Conservation (phyloP, 1,140 invertebrate genomes). For the Calliphora vicina region DNA sequence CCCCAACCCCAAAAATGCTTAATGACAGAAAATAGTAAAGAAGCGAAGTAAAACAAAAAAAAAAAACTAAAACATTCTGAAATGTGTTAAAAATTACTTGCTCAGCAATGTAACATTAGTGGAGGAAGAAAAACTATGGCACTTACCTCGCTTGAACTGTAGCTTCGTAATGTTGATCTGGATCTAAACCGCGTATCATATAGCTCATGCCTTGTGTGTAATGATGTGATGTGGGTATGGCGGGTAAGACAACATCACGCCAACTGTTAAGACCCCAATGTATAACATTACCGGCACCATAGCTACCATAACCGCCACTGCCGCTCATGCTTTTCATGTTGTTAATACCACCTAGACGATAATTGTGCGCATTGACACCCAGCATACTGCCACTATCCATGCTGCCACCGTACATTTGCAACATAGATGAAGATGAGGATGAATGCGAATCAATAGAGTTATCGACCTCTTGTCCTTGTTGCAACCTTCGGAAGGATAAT, state of each 20-base stretch:
- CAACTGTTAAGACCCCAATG: conserved; percentile 66
- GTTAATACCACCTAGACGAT: conserved; percentile 47
- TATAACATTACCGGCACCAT: conserved; percentile 59
- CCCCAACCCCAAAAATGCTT: too few relatives aligned
- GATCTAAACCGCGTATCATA: conserved; percentile 68
- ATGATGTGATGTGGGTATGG: conserved; percentile 62
- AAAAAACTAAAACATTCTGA: too few relatives aligned
- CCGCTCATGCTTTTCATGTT: conserved; percentile 31
- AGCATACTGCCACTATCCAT: conserved; percentile 20
- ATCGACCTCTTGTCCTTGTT: conserved; percentile 65
- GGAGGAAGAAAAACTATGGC: neutral
- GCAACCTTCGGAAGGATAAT: conserved; percentile 70
- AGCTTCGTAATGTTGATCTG: conserved; percentile 70
- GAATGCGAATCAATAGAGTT: conserved; percentile 64
- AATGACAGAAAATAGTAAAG: too few relatives aligned
- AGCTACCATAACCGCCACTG: conserved; percentile 48
- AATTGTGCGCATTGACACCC: conserved; percentile 47
- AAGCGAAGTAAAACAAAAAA: too few relatives aligned
- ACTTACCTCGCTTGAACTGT: conserved; percentile 68
- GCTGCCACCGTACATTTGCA: conserved; percentile 52
- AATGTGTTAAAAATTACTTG: too few relatives aligned
- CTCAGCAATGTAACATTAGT: too few relatives aligned
- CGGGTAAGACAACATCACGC: conserved; percentile 70
- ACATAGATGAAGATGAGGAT: conserved; percentile 52
- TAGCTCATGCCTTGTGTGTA: conserved; percentile 69